Percentiles rank a stretch among this genome's conserved stretches.
Conservation (phyloP, 2,797 vertebrate genomes). For the Monodelphis domestica region DNA sequence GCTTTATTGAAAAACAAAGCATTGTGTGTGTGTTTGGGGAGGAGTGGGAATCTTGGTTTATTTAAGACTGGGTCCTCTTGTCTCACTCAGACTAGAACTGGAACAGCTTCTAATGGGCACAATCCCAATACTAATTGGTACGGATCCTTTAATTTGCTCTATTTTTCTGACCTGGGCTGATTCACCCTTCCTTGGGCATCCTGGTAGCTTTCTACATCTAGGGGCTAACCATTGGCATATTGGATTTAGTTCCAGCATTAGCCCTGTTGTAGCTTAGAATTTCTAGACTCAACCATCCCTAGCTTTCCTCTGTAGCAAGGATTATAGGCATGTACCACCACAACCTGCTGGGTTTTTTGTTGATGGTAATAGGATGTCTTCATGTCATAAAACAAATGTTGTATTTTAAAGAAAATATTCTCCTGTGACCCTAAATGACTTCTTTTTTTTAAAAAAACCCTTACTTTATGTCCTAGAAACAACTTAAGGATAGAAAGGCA, state of each 20-base stretch:
- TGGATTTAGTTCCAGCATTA: not conserved
- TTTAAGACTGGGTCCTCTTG: not conserved
- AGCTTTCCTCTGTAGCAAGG: not conserved
- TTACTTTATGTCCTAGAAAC: too few relatives aligned
- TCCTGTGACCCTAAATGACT: constrained; percentile 14
- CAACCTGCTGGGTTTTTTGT: not conserved
- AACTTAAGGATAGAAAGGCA: too few relatives aligned
- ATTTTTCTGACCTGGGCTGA: not conserved
- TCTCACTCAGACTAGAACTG: not conserved
- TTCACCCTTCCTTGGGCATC: not conserved
- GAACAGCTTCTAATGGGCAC: not conserved
- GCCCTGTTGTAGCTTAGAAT: not conserved
- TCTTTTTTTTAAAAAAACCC: too few relatives aligned
- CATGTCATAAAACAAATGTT: constrained; percentile 25
- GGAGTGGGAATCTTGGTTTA: not conserved
- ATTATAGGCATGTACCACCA: not conserved
- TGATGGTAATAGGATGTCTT: constrained; percentile 19
- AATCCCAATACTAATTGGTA: not conserved
- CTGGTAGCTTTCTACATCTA: not conserved
- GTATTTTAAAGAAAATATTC: constrained; percentile 22
- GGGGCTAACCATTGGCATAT: not conserved
- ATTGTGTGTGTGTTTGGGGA: not conserved
- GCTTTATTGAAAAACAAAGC: not conserved
- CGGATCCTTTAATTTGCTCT: not conserved
- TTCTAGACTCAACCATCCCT: not conserved